phyloP scores from a whole-genome alignment of 2,113 vertebrate species.

The Rhea pennata region DNA sequence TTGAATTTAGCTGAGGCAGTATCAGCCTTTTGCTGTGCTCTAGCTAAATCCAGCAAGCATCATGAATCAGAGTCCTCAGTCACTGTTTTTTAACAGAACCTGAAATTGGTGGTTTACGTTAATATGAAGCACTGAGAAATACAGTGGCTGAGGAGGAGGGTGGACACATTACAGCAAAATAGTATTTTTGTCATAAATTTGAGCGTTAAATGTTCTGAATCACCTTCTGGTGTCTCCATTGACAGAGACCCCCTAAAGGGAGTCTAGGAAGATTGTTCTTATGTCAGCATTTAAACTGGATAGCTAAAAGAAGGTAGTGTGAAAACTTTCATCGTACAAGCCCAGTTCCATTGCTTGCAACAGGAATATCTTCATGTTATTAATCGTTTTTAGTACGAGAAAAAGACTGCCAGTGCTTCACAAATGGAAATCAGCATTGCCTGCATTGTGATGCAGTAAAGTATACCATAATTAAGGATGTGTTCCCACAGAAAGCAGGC shows the following conservation, averaged over 20 bases:
- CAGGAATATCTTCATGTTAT: accelerated
- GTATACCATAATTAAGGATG: background rate
- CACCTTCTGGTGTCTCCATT: background rate
- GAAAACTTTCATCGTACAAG: background rate
- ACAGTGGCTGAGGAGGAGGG: background rate
- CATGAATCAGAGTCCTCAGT: background rate
- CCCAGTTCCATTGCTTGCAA: background rate
- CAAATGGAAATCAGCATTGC: background rate
- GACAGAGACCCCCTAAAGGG: background rate
- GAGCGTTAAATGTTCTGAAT: background rate
- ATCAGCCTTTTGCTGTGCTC: background rate
- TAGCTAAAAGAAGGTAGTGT: background rate
- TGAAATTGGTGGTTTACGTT: background rate
- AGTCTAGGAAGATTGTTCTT: background rate
- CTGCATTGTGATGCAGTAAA: background rate
- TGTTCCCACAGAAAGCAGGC: background rate
- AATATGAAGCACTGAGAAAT: background rate
- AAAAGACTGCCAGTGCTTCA: background rate
- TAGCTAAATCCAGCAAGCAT: background rate
- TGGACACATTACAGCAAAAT: background rate
- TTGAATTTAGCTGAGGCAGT: background rate
- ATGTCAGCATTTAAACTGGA: background rate
- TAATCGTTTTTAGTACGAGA: background rate
- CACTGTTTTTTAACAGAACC: background rate
- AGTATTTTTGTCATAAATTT: background rate